Evolutionary conservation across 2,888 invertebrate genomes (phyloP), one percentile per base, ranked within the genome.

Genomic region (Yponomeuta evonymella): DNA sequence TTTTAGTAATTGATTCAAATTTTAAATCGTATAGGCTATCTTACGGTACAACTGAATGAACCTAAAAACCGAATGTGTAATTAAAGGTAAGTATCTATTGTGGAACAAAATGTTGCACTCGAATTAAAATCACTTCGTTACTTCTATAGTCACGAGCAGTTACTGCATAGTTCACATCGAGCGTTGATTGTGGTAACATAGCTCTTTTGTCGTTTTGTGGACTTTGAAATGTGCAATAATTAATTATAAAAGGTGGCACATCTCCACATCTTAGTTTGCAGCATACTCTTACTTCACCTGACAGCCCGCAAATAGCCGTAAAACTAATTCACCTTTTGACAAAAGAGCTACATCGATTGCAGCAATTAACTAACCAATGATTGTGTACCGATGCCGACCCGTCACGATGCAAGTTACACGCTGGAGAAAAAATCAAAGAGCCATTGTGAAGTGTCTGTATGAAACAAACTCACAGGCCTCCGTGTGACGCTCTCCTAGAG

Each of bases 331-430:
- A 58, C 51, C 8, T 58, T 8, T 15, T 15, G 15, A 15, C 51
- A 58, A 58, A 15, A 58, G 51, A 15, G 15, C 15, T 12, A 58
- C 12, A 15, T 12, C 3, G 51, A 58, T 58, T 58, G 51, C 51
- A 5, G 51, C 15, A 58, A 58, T 58, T 58, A 58, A 58, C 51
- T 58, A 58, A 58, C 51, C 51, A 58, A 58, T 58, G 51, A 58
- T 58, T 58, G 51, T 58, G 51, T 58, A 15, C 15, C 15, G 6
- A 43, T 43, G 43, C 9, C 43, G 12, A 58, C 51, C 51, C 51
- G 51, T 58, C 51, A 58, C 51, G 51, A 58, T 64, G 64, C 33
- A 67, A 36, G 36, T 67, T 33, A 67, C 67, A 67, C 67, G 67
- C n/a, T 2, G 15, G 36, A 67, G 12, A 67, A 65, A 33, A 65